Evolutionary conservation across 2,113 vertebrate genomes (phyloP).

Genomic region (Steatornis caripensis): DNA sequence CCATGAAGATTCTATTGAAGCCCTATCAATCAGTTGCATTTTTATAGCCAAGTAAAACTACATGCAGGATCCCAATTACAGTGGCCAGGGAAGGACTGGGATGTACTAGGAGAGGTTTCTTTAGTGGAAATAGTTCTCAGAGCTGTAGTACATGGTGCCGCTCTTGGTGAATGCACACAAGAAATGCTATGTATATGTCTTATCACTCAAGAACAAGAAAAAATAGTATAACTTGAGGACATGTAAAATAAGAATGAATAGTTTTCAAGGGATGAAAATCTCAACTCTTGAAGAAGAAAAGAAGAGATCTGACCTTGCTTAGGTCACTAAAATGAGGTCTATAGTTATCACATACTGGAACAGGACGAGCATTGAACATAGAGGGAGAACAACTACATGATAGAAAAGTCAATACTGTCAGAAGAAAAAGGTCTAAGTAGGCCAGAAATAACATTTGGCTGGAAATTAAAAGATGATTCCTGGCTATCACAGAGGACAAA

Average conservation of each 20-base stretch:
- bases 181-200: background rate
- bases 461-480: background rate
- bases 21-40: background rate
- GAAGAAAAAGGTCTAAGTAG: background rate
- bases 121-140: background rate
- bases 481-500: background rate
- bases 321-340: background rate
- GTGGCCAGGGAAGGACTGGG: background rate
- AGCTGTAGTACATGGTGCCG: background rate
- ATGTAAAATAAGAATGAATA: background rate
- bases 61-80: background rate
- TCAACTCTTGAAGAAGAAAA: background rate
- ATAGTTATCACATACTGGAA: background rate
- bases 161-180: background rate
- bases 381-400: background rate
- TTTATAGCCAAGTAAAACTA: background rate
- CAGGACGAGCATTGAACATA: background rate
- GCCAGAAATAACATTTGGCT: background rate
- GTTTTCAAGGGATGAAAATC: background rate
- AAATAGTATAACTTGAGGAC: fast-evolving
- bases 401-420: background rate
- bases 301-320: background rate
- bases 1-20: background rate
- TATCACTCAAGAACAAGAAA: background rate
- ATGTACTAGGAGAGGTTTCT: background rate